Evolutionary conservation across 2,797 vertebrate genomes (phyloP).

Genomic region (Enteromius unitaeniatus): DNA sequence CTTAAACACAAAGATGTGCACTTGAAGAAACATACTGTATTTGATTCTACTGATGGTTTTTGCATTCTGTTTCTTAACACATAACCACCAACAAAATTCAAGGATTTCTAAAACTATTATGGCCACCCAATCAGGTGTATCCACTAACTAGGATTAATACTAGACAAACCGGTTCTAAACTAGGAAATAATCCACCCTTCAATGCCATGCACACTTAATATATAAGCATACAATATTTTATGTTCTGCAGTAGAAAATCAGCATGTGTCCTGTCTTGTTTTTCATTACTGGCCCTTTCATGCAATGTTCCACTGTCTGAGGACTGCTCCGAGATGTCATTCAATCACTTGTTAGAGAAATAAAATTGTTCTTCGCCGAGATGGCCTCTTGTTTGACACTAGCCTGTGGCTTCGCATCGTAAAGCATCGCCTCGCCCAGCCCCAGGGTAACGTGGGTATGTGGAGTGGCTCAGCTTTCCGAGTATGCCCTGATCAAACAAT

Average conservation of each 20-base stretch:
- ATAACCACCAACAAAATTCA: slow-evolving; percentile 59
- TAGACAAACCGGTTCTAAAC: slow-evolving; percentile 3
- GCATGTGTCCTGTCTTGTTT: background rate
- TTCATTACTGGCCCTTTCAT: slow-evolving; percentile 11
- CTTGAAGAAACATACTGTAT: background rate
- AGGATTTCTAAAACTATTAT: slow-evolving; percentile 29
- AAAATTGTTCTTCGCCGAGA: background rate
- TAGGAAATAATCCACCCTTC: slow-evolving; percentile 7
- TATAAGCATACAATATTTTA: background rate
- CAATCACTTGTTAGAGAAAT: slow-evolving; percentile 13
- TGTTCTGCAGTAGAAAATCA: background rate
- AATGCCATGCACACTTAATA: background rate
- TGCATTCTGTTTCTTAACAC: slow-evolving; percentile 62
- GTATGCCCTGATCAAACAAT: slow-evolving; percentile 82
- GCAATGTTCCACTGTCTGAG: background rate
- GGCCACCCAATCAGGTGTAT: slow-evolving; percentile 54
- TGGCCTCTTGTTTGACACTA: slow-evolving; percentile 13
- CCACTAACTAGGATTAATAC: background rate
- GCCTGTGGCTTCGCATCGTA: slow-evolving; percentile 61
- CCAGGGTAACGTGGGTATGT: slow-evolving; percentile 47
- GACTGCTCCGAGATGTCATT: background rate
- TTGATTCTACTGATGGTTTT: background rate
- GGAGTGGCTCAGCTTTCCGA: slow-evolving; percentile 54
- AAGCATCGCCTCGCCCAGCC: slow-evolving; percentile 44
- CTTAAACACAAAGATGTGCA: background rate